A percentile compares a stretch with the other conserved stretches of the same genome.
Conservation (phyloP, 1,140 invertebrate species). For the Ditylenchus dipsaci region DNA sequence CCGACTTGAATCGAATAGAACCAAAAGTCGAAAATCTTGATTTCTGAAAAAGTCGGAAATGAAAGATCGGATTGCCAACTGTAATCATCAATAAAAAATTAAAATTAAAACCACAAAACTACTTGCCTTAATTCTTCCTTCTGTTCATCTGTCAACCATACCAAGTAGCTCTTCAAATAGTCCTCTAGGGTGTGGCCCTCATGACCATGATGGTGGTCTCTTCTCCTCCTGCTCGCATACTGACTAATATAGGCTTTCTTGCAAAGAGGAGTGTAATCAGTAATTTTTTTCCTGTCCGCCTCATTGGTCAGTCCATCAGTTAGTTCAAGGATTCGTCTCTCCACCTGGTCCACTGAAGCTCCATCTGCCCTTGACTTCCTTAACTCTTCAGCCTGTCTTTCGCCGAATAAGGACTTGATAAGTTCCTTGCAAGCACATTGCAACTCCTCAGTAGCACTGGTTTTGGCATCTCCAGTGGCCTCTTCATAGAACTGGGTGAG, state of each 20-base stretch:
- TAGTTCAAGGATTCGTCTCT: background rate
- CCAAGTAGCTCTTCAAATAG: constrained; percentile 26
- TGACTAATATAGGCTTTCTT: background rate
- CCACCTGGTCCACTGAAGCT: constrained; percentile 6
- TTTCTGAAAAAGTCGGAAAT: no score
- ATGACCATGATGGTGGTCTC: constrained; percentile 19
- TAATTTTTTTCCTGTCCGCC: constrained; percentile 9
- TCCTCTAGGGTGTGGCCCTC: constrained; percentile 24
- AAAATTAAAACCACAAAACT: no score
- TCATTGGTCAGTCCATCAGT: constrained; percentile 1
- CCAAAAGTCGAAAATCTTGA: no score
- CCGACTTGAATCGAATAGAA: no score
- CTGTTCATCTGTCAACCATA: constrained; percentile 21
- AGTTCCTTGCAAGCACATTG: constrained; percentile 35
- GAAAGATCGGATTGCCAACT: no score
- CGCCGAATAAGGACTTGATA: constrained; percentile 6
- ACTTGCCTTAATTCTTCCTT: constrained; percentile 15
- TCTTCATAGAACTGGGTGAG: constrained; percentile 21
- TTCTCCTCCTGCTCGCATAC: constrained; percentile 4
- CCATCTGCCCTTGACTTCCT: constrained; percentile 13
- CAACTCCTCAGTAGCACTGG: constrained; percentile 21
- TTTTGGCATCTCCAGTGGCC: constrained; percentile 21
- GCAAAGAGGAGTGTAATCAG: background rate
- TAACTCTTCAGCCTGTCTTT: constrained; percentile 8
- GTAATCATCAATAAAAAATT: no score